Base-by-base conservation (phyloP, 2,888 invertebrate genomes). In the Xanthia icteritia region DNA sequence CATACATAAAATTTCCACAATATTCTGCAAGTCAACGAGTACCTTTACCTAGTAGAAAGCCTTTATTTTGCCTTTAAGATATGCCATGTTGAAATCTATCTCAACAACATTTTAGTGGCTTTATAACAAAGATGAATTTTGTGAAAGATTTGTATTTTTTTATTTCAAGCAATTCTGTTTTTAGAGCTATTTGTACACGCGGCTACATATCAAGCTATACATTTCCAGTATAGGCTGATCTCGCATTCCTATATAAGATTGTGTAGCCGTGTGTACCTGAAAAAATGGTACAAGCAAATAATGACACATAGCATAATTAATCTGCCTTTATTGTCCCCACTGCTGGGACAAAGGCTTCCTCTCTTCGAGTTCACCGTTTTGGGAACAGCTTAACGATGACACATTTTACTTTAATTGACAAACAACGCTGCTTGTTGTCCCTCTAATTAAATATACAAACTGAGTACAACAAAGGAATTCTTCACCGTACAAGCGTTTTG, bases 401-500 rank as follows among this genome's bases (percentile, higher is more conserved):
- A 20, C 20, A 39, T 48, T 79, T 60, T 23, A 0, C 15, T 61
- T 42, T 66, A 70, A 58, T 58, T 77, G 61, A 51, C 54, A 73
- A 76, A 65, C 13, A 78, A 71, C 58, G 45, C 36, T 15, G 36
- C 61, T 73, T 63, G 42, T 39, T 23, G 1, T 60, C 9, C n/a
- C 11, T 27, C 39, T 63, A 68, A 79, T 82, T 71, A 68, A 80
- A 80, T 42, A 73, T 27, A n/a, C 31, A 79, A 75, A 80, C 48
- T 23, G 69, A 73, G 17, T n/a, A 61, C 27, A 69, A 75, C 48
- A 76, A 85, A 89, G 86, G 82, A 89, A 87, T 89, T 84, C 84
- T 87, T 86, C 74, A 83, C 73, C 76, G 68, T 80, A 81, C 76
- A 82, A 86, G 82, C 86, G 75, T 88, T 89, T 88, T 88, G 85